Evolutionary conservation across 2,888 invertebrate species (phyloP), one percentile per base, ranked within the genome.

Genomic region (Apamea epomidion): DNA sequence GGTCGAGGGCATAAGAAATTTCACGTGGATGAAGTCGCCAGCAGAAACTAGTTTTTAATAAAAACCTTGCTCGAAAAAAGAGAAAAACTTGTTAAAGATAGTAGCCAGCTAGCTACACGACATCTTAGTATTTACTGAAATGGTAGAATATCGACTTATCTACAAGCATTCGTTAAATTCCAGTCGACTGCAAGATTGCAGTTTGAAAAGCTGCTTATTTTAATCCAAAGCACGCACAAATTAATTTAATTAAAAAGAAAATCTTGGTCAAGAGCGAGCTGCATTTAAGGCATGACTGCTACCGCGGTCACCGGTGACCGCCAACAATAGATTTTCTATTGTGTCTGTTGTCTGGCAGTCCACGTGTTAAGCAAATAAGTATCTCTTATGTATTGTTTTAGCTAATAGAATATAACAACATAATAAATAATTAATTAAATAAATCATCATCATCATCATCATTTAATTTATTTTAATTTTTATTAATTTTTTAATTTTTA

Each of bases 151-250:
- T 32, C 32, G 25, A 25, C 3, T 65, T 25, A 37, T 14, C 3
- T 25, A 25, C 37, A 29, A 68, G 18, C 37, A 21, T 29, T 42
- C 8, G 48, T 67, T 74, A 68, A 74, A 37, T 32, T 32, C 8
- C 67, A n/a, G 58, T 37, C 67, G 18, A 62, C 62, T 51, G 78
- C 58, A 60, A 21, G 21, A 78, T 74, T 78, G 58, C 67, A 60
- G n/a, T 67, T 68, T 60, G 16, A 37, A 60, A 68, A 78, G 32
- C 76, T 62, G 69, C 42, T 75, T 69, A 75, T 75, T 75, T 42
- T 25, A 76, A 79, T 76, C 48, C 51, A 3, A 25, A 29, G 51
- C 62, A 2, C 48, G 70, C 45, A 32, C 0, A 45, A 72, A 73
- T 51, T 51, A 29, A 67, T 37, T 72, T n/a, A 60, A 67, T 64